These are phyloP conservation scores for Dilophus febrilis DNA, from an alignment of 2,888 invertebrate species.

Conservation along the genomic window DNA sequence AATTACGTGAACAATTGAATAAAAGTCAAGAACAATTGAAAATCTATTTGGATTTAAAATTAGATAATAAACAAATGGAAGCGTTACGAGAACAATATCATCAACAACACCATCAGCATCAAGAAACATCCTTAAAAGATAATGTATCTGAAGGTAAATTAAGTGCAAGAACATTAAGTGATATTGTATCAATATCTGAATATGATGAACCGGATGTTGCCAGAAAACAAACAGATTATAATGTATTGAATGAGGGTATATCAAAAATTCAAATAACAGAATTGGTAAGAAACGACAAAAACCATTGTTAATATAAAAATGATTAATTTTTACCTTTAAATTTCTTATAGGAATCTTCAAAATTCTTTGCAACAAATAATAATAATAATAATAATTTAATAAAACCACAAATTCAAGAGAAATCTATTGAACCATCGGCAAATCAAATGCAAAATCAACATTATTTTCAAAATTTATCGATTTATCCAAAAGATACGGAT, in stretches of 20 bases:
- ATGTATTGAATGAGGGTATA: no score
- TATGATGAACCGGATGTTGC: conserved; percentile 49
- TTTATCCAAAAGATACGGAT: conserved; percentile 2
- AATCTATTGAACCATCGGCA: conserved; percentile 14
- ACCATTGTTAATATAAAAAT: no score
- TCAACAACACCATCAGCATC: conserved; percentile 4
- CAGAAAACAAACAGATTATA: conserved; percentile 29
- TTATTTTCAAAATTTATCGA: conserved; percentile 19
- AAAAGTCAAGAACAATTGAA: conserved; percentile 31
- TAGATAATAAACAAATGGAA: conserved; percentile 37
- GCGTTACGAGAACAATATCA: conserved; percentile 21
- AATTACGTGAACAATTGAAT: conserved; percentile 36
- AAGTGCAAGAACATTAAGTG: conserved; percentile 52
- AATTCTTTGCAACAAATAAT: conserved; percentile 15
- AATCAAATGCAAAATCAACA: conserved; percentile 24
- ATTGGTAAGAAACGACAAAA: no score
- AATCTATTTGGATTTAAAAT: conserved; percentile 36
- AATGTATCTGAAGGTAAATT: conserved; percentile 34
- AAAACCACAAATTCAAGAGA: conserved; percentile 21
- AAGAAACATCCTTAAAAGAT: conserved; percentile 24
- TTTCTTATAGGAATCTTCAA: conserved; percentile 20
- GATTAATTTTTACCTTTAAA: no score
- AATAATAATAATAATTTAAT: conserved; percentile 19
- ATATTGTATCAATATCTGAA: conserved; percentile 54
- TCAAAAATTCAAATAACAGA: no score